These are phyloP conservation scores for Catostomus latipinnis DNA, from an alignment of 2,797 vertebrate species.

Conservation along the genomic window DNA sequence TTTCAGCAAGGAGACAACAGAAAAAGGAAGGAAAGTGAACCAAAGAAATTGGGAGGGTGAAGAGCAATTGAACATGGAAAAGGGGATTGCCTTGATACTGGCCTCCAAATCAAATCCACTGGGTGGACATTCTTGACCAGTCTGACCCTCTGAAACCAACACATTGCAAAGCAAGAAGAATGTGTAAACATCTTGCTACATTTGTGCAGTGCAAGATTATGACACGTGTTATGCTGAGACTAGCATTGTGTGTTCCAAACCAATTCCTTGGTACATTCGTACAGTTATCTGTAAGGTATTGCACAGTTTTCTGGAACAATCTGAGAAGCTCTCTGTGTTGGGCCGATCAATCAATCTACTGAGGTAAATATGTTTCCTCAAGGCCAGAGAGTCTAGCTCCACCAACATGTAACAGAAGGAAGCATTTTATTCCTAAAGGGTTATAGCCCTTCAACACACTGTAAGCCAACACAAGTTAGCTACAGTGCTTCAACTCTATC, in stretches of 20 bases:
- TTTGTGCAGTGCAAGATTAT: slow-evolving; percentile 16
- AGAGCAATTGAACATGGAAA: not conserved
- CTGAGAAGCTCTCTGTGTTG: not conserved
- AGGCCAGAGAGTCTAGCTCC: not conserved
- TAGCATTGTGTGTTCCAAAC: not conserved
- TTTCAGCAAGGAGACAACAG: not conserved
- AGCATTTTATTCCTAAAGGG: slow-evolving; percentile 19
- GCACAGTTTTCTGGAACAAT: not conserved
- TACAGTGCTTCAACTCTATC: slow-evolving; percentile 17
- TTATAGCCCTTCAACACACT: not conserved
- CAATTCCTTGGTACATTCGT: slow-evolving; percentile 8
- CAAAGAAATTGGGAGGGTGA: not conserved
- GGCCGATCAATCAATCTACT: not conserved
- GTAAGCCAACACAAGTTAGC: slow-evolving; percentile 24
- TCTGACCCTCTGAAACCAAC: slow-evolving; percentile 19
- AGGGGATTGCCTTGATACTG: not conserved
- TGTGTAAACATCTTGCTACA: slow-evolving; percentile 14
- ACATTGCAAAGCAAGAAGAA: slow-evolving; percentile 17
- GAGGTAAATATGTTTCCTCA: slow-evolving; percentile 12
- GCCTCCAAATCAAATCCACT: slow-evolving; percentile 10
- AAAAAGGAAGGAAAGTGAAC: not conserved
- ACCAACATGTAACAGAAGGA: slow-evolving; percentile 14
- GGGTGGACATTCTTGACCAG: not conserved
- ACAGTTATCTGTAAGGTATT: not conserved
- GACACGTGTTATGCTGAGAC: not conserved